Evolutionary conservation across 1,140 invertebrate genomes (phyloP).

Genomic region (Chrysomallon squamiferum): DNA sequence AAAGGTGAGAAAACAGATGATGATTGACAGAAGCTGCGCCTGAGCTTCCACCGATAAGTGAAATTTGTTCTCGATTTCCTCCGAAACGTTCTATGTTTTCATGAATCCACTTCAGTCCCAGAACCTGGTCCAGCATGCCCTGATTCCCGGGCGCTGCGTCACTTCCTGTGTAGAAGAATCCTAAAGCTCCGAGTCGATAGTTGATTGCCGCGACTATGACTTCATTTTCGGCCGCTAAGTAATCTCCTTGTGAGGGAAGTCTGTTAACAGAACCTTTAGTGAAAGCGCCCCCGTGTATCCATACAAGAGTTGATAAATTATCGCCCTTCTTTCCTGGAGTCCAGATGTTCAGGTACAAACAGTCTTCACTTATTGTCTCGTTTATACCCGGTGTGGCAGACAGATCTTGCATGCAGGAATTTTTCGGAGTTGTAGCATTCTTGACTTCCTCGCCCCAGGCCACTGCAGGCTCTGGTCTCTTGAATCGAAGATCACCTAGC

Average conservation of each 20-base stretch:
- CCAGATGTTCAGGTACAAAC: slow-evolving; percentile 90
- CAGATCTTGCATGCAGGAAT: no score
- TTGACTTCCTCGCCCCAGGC: no score
- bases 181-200: slow-evolving; percentile 82
- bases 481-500: no score
- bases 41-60: slow-evolving; percentile 73
- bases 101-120: slow-evolving; percentile 76
- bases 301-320: slow-evolving; percentile 78
- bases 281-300: slow-evolving; percentile 97
- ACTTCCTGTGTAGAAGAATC: slow-evolving; percentile 70
- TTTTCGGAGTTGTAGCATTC: no score
- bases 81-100: slow-evolving; percentile 76
- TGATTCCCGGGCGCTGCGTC: slow-evolving; percentile 51
- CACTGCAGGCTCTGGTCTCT: no score
- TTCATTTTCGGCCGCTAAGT: slow-evolving; percentile 75
- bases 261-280: slow-evolving; percentile 85
- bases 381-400: no score
- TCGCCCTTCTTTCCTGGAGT: slow-evolving; percentile 65
- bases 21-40: slow-evolving; percentile 80
- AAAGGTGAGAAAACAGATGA: slow-evolving; percentile 85
- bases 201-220: slow-evolving; percentile 78
- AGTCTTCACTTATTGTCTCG: slow-evolving; percentile 78
- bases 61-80: slow-evolving; percentile 73
- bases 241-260: slow-evolving; percentile 85
- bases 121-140: slow-evolving; percentile 69